Evolutionary conservation across 2,888 invertebrate species (phyloP).

Genomic region (Lamellibrachia satsuma): DNA sequence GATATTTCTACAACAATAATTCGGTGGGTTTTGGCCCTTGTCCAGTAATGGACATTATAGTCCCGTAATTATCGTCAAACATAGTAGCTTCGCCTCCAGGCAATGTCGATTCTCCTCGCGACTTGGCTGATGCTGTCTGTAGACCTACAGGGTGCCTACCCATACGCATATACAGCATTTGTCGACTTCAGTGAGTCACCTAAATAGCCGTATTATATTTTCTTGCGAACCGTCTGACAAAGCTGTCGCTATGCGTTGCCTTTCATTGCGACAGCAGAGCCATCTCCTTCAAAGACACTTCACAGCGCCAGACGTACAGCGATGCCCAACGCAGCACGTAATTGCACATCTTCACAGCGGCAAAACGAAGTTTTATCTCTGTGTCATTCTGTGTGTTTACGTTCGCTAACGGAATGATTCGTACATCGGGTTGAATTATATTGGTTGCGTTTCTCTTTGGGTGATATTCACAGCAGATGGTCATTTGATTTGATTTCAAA

Average conservation of each 20-base stretch:
- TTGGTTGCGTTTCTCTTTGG: not conserved
- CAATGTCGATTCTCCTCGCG: constrained; percentile 14
- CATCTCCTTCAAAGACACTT: not conserved
- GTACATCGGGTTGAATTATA: not conserved
- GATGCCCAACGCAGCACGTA: not conserved
- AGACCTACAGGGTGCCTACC: not conserved
- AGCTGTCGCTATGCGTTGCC: not conserved
- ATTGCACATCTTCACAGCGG: not conserved
- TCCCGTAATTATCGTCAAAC: constrained; percentile 1
- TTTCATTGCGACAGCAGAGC: not conserved
- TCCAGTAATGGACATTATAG: no score
- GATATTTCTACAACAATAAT: no score
- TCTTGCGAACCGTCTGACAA: not conserved
- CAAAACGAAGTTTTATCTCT: not conserved
- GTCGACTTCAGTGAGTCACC: not conserved
- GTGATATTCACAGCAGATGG: not conserved
- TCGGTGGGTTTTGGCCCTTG: no score
- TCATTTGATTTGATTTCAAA: not conserved
- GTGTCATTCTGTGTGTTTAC: not conserved
- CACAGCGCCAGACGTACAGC: not conserved
- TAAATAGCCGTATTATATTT: constrained; percentile 4
- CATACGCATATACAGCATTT: not conserved
- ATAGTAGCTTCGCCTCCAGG: not conserved
- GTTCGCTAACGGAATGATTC: not conserved
- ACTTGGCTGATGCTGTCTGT: not conserved